phyloP scores from a whole-genome alignment of 1,140 invertebrate genomes.

The Tenebrio molitor region DNA sequence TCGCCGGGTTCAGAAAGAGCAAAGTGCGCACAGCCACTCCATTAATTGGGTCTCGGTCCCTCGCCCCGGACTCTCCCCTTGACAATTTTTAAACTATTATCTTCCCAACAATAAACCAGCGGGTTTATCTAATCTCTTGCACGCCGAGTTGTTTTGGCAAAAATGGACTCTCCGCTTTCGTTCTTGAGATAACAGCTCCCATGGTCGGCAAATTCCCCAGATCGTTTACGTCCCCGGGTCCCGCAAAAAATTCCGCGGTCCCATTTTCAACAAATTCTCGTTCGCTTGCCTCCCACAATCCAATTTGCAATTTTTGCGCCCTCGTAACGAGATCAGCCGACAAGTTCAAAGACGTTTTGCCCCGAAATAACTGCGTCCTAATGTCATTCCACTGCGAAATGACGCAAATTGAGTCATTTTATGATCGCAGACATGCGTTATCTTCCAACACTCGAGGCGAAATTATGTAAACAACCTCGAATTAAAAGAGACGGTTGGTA shows the following conservation, averaged over 20 bases:
- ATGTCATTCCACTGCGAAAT: conserved; percentile 13
- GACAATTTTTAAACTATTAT: no score
- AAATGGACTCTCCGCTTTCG: no score
- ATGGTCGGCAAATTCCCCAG: no score
- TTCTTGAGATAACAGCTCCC: no score
- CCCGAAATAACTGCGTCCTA: conserved; percentile 26
- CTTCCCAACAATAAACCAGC: no score
- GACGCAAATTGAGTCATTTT: conserved; percentile 37
- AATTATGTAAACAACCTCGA: conserved; percentile 17
- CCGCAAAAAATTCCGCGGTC: conserved; percentile 2
- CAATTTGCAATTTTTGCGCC: conserved; percentile 31
- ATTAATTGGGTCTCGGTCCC: conserved; percentile 1
- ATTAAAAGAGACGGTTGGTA: conserved; percentile 13
- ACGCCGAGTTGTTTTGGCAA: no score
- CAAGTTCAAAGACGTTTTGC: conserved; percentile 33
- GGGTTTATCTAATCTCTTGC: no score
- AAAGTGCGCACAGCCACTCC: background rate
- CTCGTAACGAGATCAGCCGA: conserved; percentile 24
- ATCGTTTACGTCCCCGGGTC: no score
- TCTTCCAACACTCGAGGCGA: conserved; percentile 11
- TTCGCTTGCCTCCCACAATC: conserved; percentile 1
- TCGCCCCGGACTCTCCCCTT: no score
- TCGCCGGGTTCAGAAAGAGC: conserved; percentile 13
- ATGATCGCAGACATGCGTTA: conserved; percentile 34
- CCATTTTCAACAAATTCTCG: conserved; percentile 32